Evolutionary conservation across 1,140 invertebrate genomes (phyloP).

Genomic region (Proctacanthus coquilletti): DNA sequence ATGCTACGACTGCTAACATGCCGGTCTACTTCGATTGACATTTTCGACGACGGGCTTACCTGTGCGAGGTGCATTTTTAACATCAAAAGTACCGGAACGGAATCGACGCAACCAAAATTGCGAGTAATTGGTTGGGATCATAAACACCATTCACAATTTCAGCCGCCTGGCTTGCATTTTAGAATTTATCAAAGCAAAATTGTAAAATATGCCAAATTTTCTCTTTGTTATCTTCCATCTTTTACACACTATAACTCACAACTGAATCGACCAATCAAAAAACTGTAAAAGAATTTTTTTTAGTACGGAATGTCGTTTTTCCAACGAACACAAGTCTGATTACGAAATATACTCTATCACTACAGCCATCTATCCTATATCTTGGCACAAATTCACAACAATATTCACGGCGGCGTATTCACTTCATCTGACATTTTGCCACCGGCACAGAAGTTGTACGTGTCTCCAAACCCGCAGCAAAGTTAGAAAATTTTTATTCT

Average conservation of each 20-base stretch:
- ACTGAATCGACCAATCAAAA: background rate
- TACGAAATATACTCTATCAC: background rate
- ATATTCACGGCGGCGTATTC: too few relatives aligned
- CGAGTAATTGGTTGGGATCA: background rate
- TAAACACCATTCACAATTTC: background rate
- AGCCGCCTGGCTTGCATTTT: background rate
- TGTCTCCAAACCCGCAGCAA: too few relatives aligned
- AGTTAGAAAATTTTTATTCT: too few relatives aligned
- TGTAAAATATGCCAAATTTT: background rate
- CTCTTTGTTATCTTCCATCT: background rate
- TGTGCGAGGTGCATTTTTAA: background rate
- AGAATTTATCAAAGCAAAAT: background rate
- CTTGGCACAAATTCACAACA: too few relatives aligned
- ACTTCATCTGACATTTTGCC: too few relatives aligned
- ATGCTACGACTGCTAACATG: slow-evolving; percentile 7
- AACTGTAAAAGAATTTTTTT: background rate
- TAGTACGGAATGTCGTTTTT: background rate
- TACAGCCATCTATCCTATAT: background rate
- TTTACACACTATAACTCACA: background rate
- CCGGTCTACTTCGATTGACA: slow-evolving; percentile 8
- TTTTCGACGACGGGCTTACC: background rate
- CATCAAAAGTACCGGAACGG: background rate
- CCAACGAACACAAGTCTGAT: background rate
- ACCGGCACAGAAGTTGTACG: too few relatives aligned
- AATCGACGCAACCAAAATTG: background rate